These are phyloP conservation scores for Siderastrea radians DNA, from an alignment of 92 coral and sea anemone genomes.

Conservation along the genomic window DNA sequence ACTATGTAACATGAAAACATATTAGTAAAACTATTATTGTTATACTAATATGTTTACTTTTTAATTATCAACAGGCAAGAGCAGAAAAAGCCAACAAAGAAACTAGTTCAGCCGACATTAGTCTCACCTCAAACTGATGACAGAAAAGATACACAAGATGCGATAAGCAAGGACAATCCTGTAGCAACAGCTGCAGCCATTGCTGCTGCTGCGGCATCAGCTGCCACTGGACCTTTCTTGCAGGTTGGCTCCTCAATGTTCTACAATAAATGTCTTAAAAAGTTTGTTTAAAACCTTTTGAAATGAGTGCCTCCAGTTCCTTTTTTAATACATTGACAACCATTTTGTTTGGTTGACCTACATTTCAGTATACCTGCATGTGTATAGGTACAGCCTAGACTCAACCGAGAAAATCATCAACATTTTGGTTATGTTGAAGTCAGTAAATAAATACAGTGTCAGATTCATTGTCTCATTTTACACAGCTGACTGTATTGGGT, in stretches of 20 bases:
- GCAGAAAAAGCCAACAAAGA: slow-evolving; percentile 71
- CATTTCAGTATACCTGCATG: too few species aligned
- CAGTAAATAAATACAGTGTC: too few species aligned
- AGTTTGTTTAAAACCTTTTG: too few species aligned
- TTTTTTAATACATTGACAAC: too few species aligned
- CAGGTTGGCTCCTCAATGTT: slow-evolving; percentile 61
- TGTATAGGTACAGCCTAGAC: too few species aligned
- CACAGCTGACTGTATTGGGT: too few species aligned
- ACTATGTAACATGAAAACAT: too few species aligned
- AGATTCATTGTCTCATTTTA: too few species aligned
- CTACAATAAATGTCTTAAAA: not conserved
- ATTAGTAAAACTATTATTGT: not conserved
- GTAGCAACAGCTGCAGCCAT: slow-evolving; percentile 86
- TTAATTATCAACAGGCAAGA: slow-evolving; percentile 74
- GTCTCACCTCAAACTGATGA: slow-evolving; percentile 40
- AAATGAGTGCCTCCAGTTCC: too few species aligned
- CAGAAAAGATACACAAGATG: slow-evolving; percentile 6
- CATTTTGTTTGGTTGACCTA: too few species aligned
- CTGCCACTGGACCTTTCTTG: slow-evolving; percentile 89
- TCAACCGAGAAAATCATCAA: too few species aligned
- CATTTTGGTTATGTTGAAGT: too few species aligned
- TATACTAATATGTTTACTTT: not conserved
- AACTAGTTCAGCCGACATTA: slow-evolving; percentile 89
- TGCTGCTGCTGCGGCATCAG: slow-evolving; percentile 93
- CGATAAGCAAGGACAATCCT: slow-evolving; percentile 47